Base-by-base conservation (phyloP, 2,797 vertebrate species). In the Spondyliosoma cantharus region DNA sequence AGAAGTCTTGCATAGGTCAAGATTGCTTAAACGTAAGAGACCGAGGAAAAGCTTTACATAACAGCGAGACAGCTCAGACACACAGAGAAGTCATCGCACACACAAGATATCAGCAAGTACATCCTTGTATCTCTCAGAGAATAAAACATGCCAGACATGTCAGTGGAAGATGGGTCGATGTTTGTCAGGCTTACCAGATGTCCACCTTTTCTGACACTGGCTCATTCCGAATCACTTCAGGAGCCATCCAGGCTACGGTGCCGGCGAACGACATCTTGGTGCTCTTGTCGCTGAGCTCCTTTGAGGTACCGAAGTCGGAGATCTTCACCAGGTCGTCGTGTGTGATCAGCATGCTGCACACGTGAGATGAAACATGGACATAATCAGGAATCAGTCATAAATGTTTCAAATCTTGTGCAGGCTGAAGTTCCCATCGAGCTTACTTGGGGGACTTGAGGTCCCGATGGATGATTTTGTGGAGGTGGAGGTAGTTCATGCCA, bases 261-360 rank as follows among this genome's bases (percentile, higher is more conserved):
- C 98, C 97, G 0, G 98, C 98, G 2, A 99, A 99, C 12, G 97
- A 98, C 98, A 99, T 99, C 95, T 98, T 98, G 91, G 97, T 99
- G 95, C 98, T 99, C 90, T 99, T 99, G 93, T 99, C 98, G 7
- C 96, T 96, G 87, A 99, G 94, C 88, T 98, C 97, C 91, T 97
- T 98, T 48, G 98, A 98, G 42, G 97, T 99, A 83, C 98, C 97
- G 16, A 99, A 99, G 92, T 99, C 98, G 0, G 97, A 99, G 94
- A 99, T 99, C 95, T 99, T 99, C 81, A 99, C 97, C 93, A 98
- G 94, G 74, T 99, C 98, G 0, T 99, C 98, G 0, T 98, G 97
- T 54, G 98, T 99, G 87, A 99, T 99, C 87, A 99, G 94, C 97
- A 99, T 98, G 92, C 98, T 99, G 92, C 49, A 72, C 76, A 62